A percentile compares a stretch with the other conserved stretches of the same genome.
Evolutionary conservation across 2,888 invertebrate species (phyloP).

Genomic region (Lithophane leautieri): DNA sequence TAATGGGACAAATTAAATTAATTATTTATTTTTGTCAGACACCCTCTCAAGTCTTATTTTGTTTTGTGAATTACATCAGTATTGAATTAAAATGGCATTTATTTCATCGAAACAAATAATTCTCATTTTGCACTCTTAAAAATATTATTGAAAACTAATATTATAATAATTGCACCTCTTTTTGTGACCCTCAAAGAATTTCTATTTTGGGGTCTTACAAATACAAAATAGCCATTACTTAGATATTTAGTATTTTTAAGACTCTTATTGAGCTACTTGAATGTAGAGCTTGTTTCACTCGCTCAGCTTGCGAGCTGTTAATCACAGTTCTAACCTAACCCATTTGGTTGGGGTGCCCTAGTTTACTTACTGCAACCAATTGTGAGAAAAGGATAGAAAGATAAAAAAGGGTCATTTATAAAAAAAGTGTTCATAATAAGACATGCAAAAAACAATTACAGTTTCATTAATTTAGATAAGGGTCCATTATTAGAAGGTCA

Average conservation of each 20-base stretch:
- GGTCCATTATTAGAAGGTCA: background rate
- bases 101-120: background rate
- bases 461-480: background rate
- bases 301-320: background rate
- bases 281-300: background rate
- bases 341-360: background rate
- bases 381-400: background rate
- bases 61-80: background rate
- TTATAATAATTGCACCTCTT: background rate
- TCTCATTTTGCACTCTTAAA: no score
- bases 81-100: background rate
- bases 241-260: no score
- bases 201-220: background rate
- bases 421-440: background rate
- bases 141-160: background rate
- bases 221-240: background rate
- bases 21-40: background rate
- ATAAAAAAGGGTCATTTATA: background rate
- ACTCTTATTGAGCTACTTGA: background rate
- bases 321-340: background rate
- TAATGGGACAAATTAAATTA: background rate
- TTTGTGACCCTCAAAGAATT: background rate
- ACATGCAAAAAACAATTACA: background rate
- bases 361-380: background rate
- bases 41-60: background rate